Evolutionary conservation across 2,797 vertebrate genomes (phyloP), one percentile per base, ranked within the genome.

Genomic region (Hirundo rustica): DNA sequence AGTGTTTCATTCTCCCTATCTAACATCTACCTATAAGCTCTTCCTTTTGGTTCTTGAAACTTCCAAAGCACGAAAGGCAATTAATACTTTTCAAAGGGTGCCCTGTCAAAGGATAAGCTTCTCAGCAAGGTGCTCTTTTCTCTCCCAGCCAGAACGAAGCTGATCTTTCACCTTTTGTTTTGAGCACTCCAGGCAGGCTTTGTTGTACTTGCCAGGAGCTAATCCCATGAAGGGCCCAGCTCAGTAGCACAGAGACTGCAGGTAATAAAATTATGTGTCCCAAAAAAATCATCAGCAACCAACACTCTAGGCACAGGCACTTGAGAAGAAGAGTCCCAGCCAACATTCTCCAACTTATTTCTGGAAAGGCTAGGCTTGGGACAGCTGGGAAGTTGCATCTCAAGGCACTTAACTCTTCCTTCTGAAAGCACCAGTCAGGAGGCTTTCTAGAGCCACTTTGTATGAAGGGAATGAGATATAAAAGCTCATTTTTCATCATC

Each of bases 401-500:
- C 55, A 73, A 76, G 34, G 45, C 67, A 70, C 18, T 80, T 44
- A 73, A 62, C 54, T 85, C 40, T 72, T 86, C 22, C 50, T 88
- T 79, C 79, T 86, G 70, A 88, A 80, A 77, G 40, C 51, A 65
- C 9, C 66, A 78, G 21, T 38, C 61, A 86, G 61, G 66, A 84
- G 40, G 16, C 47, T 85, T 92, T 85, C 48, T 65, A 75, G 16
- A 1, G 3, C 17, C 42, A 80, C 36, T 54, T 55, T 48, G 13
- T 47, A 55, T 18, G 21, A 81, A 58, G 30, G 65, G 36, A 32
- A 78, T 21, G 45, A 79, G 23, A 91, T 45, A 71, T 5, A 42
- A 93, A 90, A 91, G 38, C n/a, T 65, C n/a, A 58, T 68, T 94
- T 93, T 51, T 91, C 45, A 70, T 54, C 32, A 47, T 77, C 77